Conservation (phyloP, 2,888 invertebrate species). For the Geophilus truncorum region DNA sequence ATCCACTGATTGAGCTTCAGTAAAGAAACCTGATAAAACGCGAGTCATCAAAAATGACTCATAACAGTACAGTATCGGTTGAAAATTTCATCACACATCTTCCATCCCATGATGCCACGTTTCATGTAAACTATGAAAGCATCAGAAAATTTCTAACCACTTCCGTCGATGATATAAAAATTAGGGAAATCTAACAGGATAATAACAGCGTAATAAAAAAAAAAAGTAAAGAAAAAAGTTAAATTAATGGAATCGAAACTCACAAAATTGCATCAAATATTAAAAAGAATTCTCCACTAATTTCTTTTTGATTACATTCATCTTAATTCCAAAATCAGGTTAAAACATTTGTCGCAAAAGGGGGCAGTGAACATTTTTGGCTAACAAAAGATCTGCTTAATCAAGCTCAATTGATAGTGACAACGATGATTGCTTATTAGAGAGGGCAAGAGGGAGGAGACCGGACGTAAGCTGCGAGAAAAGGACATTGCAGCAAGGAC, state of each 20-base stretch:
- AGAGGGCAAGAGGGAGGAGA: slow-evolving; percentile 7
- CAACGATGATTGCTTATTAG: slow-evolving; percentile 25
- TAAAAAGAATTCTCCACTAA: no score
- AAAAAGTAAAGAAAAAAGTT: no score
- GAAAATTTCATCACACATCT: neutral
- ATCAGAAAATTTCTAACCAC: no score
- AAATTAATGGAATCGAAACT: no score
- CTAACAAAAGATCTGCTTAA: slow-evolving; percentile 16
- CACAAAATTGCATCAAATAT: no score
- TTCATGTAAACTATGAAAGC: no score
- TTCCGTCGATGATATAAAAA: no score
- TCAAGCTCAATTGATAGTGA: slow-evolving; percentile 21
- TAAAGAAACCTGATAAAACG: neutral
- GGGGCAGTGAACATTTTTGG: slow-evolving; percentile 7
- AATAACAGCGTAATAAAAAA: no score
- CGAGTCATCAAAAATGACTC: neutral
- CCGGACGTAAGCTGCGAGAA: slow-evolving; percentile 11
- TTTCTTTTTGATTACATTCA: neutral
- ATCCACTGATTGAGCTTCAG: neutral
- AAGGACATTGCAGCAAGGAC: slow-evolving; percentile 25
- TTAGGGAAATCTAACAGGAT: no score
- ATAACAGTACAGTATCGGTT: neutral
- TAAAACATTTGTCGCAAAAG: neutral
- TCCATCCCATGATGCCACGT: neutral
- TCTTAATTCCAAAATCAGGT: neutral